Conservation (phyloP, 2,113 vertebrate species). For the Oryzias javanicus region DNA sequence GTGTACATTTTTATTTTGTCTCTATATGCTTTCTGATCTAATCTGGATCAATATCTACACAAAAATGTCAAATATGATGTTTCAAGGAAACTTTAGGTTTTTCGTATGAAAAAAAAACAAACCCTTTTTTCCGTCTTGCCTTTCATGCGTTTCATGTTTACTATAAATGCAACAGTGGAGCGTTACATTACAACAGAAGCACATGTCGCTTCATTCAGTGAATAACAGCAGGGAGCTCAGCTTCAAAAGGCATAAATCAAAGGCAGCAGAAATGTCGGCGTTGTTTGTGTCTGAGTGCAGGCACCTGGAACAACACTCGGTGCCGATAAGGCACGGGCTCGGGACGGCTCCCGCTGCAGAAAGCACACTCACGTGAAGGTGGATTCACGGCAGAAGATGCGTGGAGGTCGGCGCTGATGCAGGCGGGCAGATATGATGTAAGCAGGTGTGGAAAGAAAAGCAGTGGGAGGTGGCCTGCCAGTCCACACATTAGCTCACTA, state of each 20-base stretch:
- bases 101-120: too few species aligned
- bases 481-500: constrained; percentile 53
- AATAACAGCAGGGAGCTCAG: constrained; percentile 31
- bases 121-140: too few species aligned
- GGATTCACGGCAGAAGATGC: constrained; percentile 1
- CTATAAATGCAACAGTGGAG: too few species aligned
- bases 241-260: constrained; percentile 35
- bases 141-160: too few species aligned
- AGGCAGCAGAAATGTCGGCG: constrained; percentile 38
- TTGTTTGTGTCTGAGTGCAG: constrained; percentile 40
- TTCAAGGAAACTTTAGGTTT: too few species aligned
- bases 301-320: constrained; percentile 62
- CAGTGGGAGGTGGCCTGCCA: constrained; percentile 21
- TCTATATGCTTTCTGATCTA: too few species aligned
- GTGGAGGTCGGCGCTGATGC: not conserved
- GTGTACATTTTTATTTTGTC: too few species aligned
- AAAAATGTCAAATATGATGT: too few species aligned
- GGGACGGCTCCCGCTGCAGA: constrained; percentile 1
- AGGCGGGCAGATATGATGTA: constrained; percentile 19
- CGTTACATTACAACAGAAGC: not conserved
- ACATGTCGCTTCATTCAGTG: not conserved
- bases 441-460: constrained; percentile 31
- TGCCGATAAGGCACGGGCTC: constrained; percentile 6
- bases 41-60: too few species aligned
- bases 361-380: not conserved